A percentile compares a stretch with the other conserved stretches of the same genome.
phyloP scores from a whole-genome alignment of 2,113 vertebrate species.

The Lucifuga dentata region DNA sequence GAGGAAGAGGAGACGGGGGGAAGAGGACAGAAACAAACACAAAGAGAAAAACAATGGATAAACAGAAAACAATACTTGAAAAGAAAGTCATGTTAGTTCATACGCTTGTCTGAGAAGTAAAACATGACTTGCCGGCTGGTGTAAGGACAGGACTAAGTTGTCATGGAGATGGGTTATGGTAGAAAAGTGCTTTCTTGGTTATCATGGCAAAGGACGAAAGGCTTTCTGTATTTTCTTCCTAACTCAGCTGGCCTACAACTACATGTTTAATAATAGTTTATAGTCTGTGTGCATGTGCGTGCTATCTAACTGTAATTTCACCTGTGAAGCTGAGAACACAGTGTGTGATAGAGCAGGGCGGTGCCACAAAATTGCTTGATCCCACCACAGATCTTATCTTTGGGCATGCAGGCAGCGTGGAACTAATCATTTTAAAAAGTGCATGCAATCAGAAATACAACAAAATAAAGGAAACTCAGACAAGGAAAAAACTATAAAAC shows the following conservation, averaged over 20 bases:
- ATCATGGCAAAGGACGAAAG: constrained; percentile 11
- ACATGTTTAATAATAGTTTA: not conserved
- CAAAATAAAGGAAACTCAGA: constrained; percentile 10
- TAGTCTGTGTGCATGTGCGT: constrained; percentile 12
- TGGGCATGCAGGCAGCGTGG: constrained; percentile 85
- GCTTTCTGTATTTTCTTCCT: not conserved
- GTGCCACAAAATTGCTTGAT: constrained; percentile 67
- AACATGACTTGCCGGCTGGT: constrained; percentile 40
- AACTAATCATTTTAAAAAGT: constrained; percentile 75
- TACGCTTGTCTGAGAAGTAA: constrained; percentile 32
- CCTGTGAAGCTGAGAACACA: constrained; percentile 78
- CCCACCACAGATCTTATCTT: constrained; percentile 81
- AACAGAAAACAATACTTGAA: constrained; percentile 86
- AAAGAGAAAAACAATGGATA: constrained; percentile 81
- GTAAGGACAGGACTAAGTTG: constrained; percentile 18
- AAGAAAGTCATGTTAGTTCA: constrained; percentile 76
- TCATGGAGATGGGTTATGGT: constrained; percentile 33
- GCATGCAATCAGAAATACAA: constrained; percentile 55
- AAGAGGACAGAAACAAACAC: constrained; percentile 81
- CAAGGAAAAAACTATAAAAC: constrained; percentile 9
- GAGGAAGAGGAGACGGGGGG: constrained; percentile 62
- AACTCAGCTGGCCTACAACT: not conserved
- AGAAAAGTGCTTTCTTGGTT: not conserved
- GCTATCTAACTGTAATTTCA: constrained; percentile 84
- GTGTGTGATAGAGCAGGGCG: constrained; percentile 70